Evolutionary conservation across 1,140 invertebrate genomes (phyloP).

Genomic region (Aleiodes sp.): DNA sequence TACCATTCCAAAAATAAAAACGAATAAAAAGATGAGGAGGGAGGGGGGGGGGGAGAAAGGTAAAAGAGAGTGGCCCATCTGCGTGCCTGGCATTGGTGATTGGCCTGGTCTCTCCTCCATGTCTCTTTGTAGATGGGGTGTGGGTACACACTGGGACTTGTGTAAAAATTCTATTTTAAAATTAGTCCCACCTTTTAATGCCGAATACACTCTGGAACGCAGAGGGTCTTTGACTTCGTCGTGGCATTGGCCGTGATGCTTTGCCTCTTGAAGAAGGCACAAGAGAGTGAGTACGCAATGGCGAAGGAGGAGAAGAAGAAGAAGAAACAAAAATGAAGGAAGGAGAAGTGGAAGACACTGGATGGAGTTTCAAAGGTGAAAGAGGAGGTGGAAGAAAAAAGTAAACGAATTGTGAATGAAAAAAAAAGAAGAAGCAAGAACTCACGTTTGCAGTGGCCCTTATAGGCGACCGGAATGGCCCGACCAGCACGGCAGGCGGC

Average conservation of each 20-base stretch:
- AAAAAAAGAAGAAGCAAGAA: slow-evolving; percentile 37
- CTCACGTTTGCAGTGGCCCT: slow-evolving; percentile 85
- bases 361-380: neutral
- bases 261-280: slow-evolving; percentile 4
- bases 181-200: slow-evolving; percentile 30
- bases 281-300: slow-evolving; percentile 10
- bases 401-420: neutral
- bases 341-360: neutral
- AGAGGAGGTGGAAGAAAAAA: slow-evolving; percentile 12
- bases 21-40: too few species aligned
- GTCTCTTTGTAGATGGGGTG: too few species aligned
- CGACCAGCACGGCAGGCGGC: slow-evolving; percentile 83
- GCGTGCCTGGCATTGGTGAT: neutral
- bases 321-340: neutral
- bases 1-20: too few species aligned
- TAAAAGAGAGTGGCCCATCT: too few species aligned
- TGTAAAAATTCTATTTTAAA: slow-evolving; percentile 27
- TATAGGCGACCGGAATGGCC: slow-evolving; percentile 86
- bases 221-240: slow-evolving; percentile 22
- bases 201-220: slow-evolving; percentile 35
- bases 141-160: slow-evolving; percentile 5
- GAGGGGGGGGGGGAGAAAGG: too few species aligned
- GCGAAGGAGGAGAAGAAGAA: neutral
- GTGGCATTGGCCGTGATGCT: slow-evolving; percentile 35
- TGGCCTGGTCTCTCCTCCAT: too few species aligned